phyloP scores from a whole-genome alignment of 2,113 vertebrate species.

The Ictalurus furcatus region DNA sequence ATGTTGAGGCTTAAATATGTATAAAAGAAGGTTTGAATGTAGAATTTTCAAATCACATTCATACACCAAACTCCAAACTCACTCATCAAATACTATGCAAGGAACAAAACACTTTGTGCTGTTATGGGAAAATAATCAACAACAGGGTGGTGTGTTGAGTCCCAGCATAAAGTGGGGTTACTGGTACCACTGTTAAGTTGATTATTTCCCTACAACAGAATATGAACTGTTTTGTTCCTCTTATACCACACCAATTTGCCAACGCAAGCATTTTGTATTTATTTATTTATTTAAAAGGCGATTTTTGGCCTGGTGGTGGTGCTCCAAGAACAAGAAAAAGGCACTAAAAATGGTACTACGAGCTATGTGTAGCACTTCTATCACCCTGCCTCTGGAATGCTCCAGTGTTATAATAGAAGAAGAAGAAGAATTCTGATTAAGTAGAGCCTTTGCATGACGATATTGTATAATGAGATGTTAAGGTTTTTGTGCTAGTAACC shows the following conservation, averaged over 20 bases:
- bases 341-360: background rate
- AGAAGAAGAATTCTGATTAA: slow-evolving; percentile 3
- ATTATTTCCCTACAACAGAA: background rate
- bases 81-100: background rate
- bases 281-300: background rate
- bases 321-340: background rate
- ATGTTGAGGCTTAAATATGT: background rate
- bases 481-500: background rate
- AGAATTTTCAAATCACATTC: background rate
- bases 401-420: background rate
- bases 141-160: background rate
- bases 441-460: background rate
- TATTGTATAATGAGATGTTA: background rate
- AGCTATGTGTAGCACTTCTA: background rate
- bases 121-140: background rate
- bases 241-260: background rate
- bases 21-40: background rate
- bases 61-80: background rate
- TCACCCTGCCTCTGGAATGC: background rate
- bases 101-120: background rate
- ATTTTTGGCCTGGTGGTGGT: slow-evolving; percentile 22
- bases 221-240: background rate
- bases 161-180: background rate
- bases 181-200: background rate
- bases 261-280: background rate